These are phyloP conservation scores for Lepidothrix coronata DNA, from an alignment of 2,113 vertebrate genomes.

Conservation along the genomic window DNA sequence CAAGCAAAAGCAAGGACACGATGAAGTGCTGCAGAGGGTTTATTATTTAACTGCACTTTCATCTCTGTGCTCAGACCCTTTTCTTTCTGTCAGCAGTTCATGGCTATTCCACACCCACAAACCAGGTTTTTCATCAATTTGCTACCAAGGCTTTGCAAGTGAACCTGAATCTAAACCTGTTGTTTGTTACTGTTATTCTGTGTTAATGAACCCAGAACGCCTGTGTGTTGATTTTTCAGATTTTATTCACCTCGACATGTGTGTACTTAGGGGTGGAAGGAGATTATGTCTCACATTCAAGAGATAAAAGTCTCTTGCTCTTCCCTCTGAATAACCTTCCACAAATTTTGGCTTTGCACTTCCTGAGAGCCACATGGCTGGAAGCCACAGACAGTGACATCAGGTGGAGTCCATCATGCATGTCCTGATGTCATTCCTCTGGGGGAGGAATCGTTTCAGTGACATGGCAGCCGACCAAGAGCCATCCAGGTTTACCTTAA, in stretches of 20 bases:
- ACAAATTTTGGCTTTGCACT: neutral
- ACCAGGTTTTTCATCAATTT: neutral
- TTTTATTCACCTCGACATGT: neutral
- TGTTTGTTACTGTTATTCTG: neutral
- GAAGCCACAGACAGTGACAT: neutral
- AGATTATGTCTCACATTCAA: neutral
- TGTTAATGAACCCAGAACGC: neutral
- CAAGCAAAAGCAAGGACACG: neutral
- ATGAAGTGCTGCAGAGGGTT: neutral
- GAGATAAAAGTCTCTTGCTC: neutral
- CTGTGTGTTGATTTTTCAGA: neutral
- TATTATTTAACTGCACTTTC: neutral
- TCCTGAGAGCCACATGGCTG: neutral
- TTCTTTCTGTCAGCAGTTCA: neutral
- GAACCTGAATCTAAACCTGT: neutral
- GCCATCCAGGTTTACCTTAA: neutral
- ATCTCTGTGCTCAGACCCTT: neutral
- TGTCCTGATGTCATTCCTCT: constrained; percentile 19
- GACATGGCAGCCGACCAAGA: neutral
- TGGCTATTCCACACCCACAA: neutral
- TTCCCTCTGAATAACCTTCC: neutral
- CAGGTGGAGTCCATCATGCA: constrained; percentile 32
- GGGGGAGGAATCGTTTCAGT: neutral
- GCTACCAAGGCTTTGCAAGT: neutral
- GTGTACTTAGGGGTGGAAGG: neutral